Percentiles rank a stretch among this genome's conserved stretches.
Conservation (phyloP, 2,888 invertebrate genomes). For the Argynnis bischoffii region DNA sequence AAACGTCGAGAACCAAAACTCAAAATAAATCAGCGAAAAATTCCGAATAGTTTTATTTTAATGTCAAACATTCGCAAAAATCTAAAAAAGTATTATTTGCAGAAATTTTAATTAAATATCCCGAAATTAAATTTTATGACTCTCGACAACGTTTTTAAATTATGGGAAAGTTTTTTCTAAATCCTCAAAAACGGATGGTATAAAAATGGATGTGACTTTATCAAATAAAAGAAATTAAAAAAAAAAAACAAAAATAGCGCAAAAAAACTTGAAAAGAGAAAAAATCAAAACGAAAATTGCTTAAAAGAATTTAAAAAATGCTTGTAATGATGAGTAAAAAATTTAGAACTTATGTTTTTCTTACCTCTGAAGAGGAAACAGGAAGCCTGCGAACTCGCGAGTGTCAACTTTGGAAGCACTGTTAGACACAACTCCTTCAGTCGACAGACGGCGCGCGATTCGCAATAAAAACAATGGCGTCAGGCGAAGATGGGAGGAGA, state of each 20-base stretch:
- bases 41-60: too few relatives aligned
- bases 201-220: too few relatives aligned
- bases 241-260: not conserved
- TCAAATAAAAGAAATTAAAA: too few relatives aligned
- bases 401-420: conserved; percentile 46
- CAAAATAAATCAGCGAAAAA: too few relatives aligned
- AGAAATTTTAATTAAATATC: too few relatives aligned
- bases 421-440: conserved; percentile 46
- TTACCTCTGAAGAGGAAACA: conserved; percentile 28
- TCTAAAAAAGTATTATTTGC: too few relatives aligned
- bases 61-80: too few relatives aligned
- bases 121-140: too few relatives aligned
- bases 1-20: too few relatives aligned
- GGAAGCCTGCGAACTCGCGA: conserved; percentile 43
- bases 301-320: not conserved
- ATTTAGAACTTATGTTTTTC: conserved; percentile 23
- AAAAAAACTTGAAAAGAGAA: not conserved
- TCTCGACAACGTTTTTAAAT: too few relatives aligned
- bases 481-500: conserved; percentile 36
- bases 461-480: conserved; percentile 42
- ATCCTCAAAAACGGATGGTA: too few relatives aligned
- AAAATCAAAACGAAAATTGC: not conserved
- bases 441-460: conserved; percentile 52
- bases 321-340: not conserved
- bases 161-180: too few relatives aligned